These are phyloP conservation scores for Chionomys nivalis DNA, from an alignment of 2,113 vertebrate species.

Conservation along the genomic window DNA sequence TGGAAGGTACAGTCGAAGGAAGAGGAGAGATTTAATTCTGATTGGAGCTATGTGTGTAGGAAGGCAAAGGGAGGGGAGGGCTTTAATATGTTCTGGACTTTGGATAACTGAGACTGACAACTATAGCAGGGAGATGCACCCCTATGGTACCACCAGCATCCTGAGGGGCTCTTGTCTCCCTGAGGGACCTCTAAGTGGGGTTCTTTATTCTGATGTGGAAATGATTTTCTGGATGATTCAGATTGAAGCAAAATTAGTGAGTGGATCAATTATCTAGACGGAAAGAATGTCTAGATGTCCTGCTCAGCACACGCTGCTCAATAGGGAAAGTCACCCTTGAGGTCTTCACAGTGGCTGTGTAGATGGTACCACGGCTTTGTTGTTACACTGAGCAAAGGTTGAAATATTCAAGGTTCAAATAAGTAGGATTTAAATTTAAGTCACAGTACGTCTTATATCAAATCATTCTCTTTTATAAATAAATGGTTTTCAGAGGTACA, in stretches of 20 bases:
- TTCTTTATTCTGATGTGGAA: neutral
- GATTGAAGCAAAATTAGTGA: neutral
- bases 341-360: neutral
- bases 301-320: neutral
- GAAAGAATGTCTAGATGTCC: neutral
- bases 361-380: neutral
- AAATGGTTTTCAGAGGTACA: neutral
- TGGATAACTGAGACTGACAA: neutral
- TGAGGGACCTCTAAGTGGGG: neutral
- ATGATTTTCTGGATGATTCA: neutral
- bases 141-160: neutral
- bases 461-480: neutral
- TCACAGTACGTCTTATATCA: neutral
- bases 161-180: neutral
- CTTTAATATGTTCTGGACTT: neutral
- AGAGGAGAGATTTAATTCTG: neutral
- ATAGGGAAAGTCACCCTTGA: neutral
- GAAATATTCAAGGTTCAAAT: neutral
- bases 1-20: neutral
- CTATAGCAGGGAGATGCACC: neutral
- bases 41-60: neutral
- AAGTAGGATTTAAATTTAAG: neutral
- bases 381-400: neutral
- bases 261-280: neutral
- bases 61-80: neutral